Percentiles rank a stretch among this genome's conserved stretches.
These are phyloP conservation scores for Eptatretus burgeri DNA, from an alignment of 2,113 vertebrate species.

Conservation along the genomic window DNA sequence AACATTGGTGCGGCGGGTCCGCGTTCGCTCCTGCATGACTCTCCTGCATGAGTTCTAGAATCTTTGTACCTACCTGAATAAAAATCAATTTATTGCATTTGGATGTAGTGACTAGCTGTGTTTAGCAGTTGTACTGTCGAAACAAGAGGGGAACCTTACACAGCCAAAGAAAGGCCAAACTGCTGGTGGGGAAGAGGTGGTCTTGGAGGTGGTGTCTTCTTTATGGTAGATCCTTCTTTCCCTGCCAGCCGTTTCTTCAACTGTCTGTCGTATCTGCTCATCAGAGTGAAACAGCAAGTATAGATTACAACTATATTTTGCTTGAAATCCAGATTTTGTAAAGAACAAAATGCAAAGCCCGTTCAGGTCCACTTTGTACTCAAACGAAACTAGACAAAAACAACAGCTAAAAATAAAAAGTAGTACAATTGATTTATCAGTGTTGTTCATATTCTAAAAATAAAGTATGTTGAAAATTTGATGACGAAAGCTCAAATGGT, in stretches of 20 bases:
- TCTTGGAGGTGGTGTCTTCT: conserved; percentile 24
- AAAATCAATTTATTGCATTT: too few relatives aligned
- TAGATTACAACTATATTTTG: background rate
- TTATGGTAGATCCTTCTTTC: conserved; percentile 14
- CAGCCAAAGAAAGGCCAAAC: conserved; percentile 37
- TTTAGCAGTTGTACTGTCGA: too few relatives aligned
- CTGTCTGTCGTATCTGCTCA: conserved; percentile 30
- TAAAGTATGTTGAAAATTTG: too few relatives aligned
- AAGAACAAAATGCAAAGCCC: background rate
- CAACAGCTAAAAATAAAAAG: background rate
- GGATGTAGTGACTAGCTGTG: too few relatives aligned
- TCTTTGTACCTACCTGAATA: too few relatives aligned
- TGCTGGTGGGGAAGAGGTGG: conserved; percentile 50
- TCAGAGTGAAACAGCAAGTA: background rate
- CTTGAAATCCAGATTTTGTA: background rate
- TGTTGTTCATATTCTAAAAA: too few relatives aligned
- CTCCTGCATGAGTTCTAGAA: too few relatives aligned
- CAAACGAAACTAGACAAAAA: too few relatives aligned
- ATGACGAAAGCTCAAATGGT: too few relatives aligned
- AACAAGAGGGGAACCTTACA: background rate
- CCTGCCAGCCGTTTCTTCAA: conserved; percentile 16
- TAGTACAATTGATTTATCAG: background rate
- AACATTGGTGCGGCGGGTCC: too few relatives aligned
- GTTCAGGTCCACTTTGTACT: too few relatives aligned
- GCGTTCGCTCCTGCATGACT: too few relatives aligned